Conservation (phyloP, 2,113 vertebrate species). For the Baryphthengus martii region DNA sequence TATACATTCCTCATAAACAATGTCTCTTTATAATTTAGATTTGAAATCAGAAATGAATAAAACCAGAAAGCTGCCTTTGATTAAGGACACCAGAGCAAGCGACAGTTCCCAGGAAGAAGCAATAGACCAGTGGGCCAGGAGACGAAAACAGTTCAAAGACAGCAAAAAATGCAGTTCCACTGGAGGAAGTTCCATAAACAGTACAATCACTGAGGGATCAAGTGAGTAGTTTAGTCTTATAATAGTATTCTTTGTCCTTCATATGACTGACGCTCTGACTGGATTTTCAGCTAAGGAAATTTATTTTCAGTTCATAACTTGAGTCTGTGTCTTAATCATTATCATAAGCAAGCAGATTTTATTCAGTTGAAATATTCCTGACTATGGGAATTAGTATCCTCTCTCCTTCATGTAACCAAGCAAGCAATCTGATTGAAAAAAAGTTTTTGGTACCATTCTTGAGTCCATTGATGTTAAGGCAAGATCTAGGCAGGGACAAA, state of each 20-base stretch:
- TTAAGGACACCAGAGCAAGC: slow-evolving; percentile 65
- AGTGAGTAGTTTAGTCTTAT: slow-evolving; percentile 59
- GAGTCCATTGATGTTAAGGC: not conserved
- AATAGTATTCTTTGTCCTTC: not conserved
- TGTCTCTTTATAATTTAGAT: slow-evolving; percentile 56
- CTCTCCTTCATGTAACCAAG: not conserved
- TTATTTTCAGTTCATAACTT: not conserved
- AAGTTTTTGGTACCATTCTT: not conserved
- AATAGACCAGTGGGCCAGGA: slow-evolving; percentile 82
- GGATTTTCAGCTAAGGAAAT: not conserved
- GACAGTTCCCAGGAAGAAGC: slow-evolving; percentile 74
- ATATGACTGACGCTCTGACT: not conserved
- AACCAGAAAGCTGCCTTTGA: slow-evolving; percentile 62
- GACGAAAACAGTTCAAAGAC: slow-evolving; percentile 83
- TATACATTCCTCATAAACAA: not conserved
- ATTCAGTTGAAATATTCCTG: not conserved
- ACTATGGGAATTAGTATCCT: not conserved
- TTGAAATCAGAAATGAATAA: slow-evolving; percentile 72
- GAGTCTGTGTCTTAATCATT: not conserved
- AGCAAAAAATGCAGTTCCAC: slow-evolving; percentile 82
- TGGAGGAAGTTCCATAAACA: slow-evolving; percentile 82
- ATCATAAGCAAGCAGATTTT: not conserved
- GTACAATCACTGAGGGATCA: slow-evolving; percentile 85
- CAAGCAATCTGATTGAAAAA: not conserved
- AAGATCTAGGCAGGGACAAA: not conserved